phyloP scores from a whole-genome alignment of 2,113 vertebrate species.

The Brachionichthys hirsutus region DNA sequence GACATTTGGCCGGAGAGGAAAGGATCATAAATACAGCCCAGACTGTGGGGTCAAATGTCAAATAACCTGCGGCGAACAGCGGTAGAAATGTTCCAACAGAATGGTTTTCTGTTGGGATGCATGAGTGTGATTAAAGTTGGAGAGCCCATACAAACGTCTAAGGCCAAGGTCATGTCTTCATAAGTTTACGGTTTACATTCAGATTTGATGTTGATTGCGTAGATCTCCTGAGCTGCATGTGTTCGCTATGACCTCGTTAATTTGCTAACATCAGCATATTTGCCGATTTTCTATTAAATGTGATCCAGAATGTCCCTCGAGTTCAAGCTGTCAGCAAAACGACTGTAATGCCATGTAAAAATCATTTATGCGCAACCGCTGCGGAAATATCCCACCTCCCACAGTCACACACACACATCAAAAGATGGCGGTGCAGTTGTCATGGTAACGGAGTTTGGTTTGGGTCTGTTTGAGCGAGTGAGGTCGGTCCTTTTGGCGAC shows the following conservation, averaged over 20 bases:
- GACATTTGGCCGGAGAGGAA: conserved; percentile 21
- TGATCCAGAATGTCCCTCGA: neutral
- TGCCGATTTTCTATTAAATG: neutral
- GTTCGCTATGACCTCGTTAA: neutral
- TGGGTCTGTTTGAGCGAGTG: conserved; percentile 13
- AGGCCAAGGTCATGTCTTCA: too few species aligned
- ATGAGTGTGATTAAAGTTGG: too few species aligned
- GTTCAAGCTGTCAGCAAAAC: neutral
- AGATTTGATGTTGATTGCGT: too few species aligned
- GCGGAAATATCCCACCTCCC: conserved; percentile 31
- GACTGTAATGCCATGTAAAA: conserved; percentile 4
- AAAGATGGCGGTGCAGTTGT: conserved; percentile 8
- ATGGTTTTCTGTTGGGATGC: too few species aligned
- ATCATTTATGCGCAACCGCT: conserved; percentile 16
- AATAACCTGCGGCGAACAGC: neutral
- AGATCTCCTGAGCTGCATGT: neutral
- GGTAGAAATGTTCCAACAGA: neutral
- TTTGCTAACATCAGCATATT: neutral
- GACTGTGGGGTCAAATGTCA: conserved; percentile 11
- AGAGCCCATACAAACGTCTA: too few species aligned
- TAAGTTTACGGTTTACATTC: too few species aligned
- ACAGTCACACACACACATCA: conserved; percentile 33
- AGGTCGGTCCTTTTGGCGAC: conserved; percentile 3
- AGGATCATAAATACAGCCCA: neutral
- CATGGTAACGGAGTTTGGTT: conserved; percentile 30